Conservation (phyloP, 2,113 vertebrate genomes). For the Vulpes vulpes region DNA sequence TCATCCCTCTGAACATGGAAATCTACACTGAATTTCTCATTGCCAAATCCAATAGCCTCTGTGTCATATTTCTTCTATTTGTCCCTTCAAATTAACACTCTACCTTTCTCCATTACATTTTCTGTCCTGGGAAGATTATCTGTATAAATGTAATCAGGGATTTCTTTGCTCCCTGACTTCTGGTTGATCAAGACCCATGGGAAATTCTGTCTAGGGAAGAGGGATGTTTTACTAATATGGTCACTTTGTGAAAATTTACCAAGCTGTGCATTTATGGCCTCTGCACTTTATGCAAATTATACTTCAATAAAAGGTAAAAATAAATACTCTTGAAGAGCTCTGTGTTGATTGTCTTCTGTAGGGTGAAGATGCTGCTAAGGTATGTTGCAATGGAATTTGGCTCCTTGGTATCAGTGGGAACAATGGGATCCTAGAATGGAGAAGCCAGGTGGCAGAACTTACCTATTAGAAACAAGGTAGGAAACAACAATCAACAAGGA, state of each 20-base stretch:
- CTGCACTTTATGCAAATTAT: neutral
- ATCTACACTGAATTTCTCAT: neutral
- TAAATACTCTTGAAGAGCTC: neutral
- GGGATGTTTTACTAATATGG: neutral
- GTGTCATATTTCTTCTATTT: neutral
- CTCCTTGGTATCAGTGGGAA: neutral
- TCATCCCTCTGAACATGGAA: neutral
- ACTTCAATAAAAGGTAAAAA: neutral
- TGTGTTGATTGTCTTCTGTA: neutral
- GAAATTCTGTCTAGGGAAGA: neutral
- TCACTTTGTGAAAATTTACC: neutral
- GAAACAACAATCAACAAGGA: neutral
- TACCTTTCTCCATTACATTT: neutral
- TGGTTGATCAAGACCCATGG: neutral
- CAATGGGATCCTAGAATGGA: neutral
- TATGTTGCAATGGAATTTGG: neutral
- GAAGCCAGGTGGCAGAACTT: neutral
- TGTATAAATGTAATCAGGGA: neutral
- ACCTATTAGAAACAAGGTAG: neutral
- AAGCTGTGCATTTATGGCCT: neutral
- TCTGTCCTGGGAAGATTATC: neutral
- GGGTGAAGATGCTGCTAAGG: neutral
- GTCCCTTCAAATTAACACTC: neutral
- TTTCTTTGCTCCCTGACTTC: neutral
- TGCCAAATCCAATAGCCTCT: neutral